Evolutionary conservation across 2,888 invertebrate species (phyloP), one percentile per base, ranked within the genome.

Genomic region (Synanthedon myopaeformis): DNA sequence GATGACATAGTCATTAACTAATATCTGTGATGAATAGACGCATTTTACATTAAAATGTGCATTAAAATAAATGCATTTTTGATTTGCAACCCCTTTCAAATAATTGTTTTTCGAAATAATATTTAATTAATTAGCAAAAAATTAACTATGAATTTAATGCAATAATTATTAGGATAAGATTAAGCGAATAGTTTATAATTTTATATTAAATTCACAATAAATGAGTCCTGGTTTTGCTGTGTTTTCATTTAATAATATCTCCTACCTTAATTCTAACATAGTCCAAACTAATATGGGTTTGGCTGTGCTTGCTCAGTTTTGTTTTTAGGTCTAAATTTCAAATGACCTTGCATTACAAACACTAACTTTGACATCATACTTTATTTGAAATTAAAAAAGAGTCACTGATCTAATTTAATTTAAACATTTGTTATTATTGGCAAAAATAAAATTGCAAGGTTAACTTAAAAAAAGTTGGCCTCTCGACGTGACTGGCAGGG

Each of bases 21-120:
- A 60, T 55, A 79, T 79, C 82, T 85, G 83, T 84, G 82, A 84
- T 83, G 66, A 63, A 62, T 41, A 51, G 54, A 69, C 82, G 76
- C 85, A 82, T 86, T 85, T 86, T 84, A 82, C 80, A 86, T 86
- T 85, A 86, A 86, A 86, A 85, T 85, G 84, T 85, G 81, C 64
- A 54, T 65, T 68, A 62, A 63, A 61, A 64, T 65, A 65, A 61
- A 59, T 64, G 77, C 70, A 70, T 75, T 82, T 79, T 83, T 83
- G 67, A 75, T 81, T 82, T 68, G 54, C 57, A 64, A 56, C 69
- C 67, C 62, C 54, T 17, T 19, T 41, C 5, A 8, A 51, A 51
- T n/a, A 51, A 49, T 14, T 19, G 0, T 12, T 19, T 45, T 6
- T 12, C 45, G 6, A 13, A 45, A 13, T 45, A 45, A 5, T 12